phyloP scores from a whole-genome alignment of 2,888 invertebrate genomes.

The Herminia tarsipennalis region DNA sequence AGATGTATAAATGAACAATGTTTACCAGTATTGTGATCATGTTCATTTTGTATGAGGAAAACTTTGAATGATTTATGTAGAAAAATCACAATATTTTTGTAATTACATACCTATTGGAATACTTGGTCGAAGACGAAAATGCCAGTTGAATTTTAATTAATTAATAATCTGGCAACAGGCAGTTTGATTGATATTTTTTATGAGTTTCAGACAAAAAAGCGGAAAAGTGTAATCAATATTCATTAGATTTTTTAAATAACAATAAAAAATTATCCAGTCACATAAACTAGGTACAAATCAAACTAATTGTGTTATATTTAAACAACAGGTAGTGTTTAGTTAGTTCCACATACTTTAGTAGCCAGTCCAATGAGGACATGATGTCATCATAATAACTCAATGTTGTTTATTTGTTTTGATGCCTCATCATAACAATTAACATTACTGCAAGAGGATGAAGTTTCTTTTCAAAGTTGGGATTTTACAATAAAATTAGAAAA shows the following conservation, averaged over 20 bases:
- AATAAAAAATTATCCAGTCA: too few relatives aligned
- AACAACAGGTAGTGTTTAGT: conserved; percentile 5
- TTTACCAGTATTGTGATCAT: not conserved
- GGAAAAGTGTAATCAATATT: too few relatives aligned
- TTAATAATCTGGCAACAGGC: too few relatives aligned
- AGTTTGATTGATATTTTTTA: too few relatives aligned
- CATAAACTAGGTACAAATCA: too few relatives aligned
- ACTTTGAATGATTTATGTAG: not conserved
- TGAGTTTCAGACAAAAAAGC: too few relatives aligned
- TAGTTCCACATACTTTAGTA: conserved; percentile 18
- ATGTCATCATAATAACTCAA: conserved; percentile 39
- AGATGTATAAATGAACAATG: conserved; percentile 1
- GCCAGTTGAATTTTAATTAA: too few relatives aligned
- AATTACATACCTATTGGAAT: too few relatives aligned
- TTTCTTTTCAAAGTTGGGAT: too few relatives aligned
- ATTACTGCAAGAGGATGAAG: not conserved
- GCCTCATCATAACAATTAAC: conserved; percentile 18
- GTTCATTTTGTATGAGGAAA: not conserved
- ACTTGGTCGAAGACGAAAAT: not conserved
- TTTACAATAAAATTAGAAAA: not conserved
- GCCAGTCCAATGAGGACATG: conserved; percentile 42
- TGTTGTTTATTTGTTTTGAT: conserved; percentile 43
- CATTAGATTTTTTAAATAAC: too few relatives aligned
- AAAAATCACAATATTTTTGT: conserved; percentile 1
- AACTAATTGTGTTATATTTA: not conserved